Conservation (phyloP, 1,140 invertebrate species). For the Atta colombica region DNA sequence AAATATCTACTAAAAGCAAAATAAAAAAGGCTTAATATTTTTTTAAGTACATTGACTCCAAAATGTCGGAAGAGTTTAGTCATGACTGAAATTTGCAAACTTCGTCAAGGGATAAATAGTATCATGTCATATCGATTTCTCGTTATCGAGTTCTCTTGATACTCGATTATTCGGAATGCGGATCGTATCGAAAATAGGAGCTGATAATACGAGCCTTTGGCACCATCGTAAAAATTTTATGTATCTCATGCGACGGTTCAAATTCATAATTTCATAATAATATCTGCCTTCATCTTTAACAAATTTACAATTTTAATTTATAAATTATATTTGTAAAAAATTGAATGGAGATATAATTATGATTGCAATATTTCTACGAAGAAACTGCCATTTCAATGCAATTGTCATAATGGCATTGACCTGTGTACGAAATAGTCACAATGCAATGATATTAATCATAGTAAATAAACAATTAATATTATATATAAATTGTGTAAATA, state of each 20-base stretch:
- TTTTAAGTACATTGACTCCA: background rate
- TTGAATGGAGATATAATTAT: background rate
- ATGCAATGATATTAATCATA: background rate
- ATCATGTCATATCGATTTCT: conserved; percentile 34
- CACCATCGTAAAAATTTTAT: conserved; percentile 29
- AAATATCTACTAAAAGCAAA: background rate
- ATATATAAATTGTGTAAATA: background rate
- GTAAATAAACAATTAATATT: background rate
- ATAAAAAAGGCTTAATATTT: background rate
- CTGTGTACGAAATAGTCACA: background rate
- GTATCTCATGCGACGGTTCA: background rate
- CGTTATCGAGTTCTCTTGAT: background rate
- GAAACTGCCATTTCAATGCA: conserved; percentile 4
- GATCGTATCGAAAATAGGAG: background rate
- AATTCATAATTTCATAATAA: background rate
- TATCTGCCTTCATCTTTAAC: background rate
- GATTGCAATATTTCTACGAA: background rate
- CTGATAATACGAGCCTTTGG: conserved; percentile 9
- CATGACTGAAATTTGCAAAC: background rate
- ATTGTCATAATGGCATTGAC: background rate
- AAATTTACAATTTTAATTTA: conserved; percentile 31
- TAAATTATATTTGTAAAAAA: conserved; percentile 3
- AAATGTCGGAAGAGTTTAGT: background rate
- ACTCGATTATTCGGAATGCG: conserved; percentile 18
- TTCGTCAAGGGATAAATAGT: conserved; percentile 24